These are phyloP conservation scores for Archocentrus centrarchus DNA, from an alignment of 2,113 vertebrate genomes.

Conservation along the genomic window DNA sequence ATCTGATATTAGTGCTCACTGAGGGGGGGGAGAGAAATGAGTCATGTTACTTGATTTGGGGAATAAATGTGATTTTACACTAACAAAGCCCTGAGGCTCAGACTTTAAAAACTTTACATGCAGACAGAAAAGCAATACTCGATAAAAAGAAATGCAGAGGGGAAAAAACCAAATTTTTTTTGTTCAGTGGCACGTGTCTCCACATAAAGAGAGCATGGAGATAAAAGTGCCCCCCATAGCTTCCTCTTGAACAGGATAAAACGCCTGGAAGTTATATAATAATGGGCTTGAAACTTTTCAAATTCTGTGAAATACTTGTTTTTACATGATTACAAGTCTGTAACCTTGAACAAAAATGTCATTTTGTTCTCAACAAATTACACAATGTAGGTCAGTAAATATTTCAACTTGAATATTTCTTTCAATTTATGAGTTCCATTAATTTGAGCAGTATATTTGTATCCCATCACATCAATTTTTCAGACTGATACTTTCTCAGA, in stretches of 20 bases:
- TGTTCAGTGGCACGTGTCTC: not conserved
- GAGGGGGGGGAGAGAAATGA: not conserved
- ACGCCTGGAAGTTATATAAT: not conserved
- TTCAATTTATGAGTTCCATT: not conserved
- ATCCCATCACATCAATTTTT: too few species aligned
- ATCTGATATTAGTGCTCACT: not conserved
- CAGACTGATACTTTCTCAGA: too few species aligned
- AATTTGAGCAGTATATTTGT: not conserved
- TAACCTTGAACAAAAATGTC: not conserved
- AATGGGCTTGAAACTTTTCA: not conserved
- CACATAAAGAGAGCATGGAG: not conserved
- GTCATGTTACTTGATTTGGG: not conserved
- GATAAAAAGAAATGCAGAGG: not conserved
- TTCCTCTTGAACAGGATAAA: not conserved
- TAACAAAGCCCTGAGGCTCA: not conserved
- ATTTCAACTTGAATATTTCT: not conserved
- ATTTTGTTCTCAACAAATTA: not conserved
- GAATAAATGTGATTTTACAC: not conserved
- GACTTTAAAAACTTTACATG: not conserved
- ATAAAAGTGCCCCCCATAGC: not conserved
- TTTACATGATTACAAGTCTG: too few species aligned
- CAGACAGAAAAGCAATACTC: not conserved
- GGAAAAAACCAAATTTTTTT: not conserved
- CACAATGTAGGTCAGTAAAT: accelerated
- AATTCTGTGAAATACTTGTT: too few species aligned